Base-by-base conservation (phyloP, 1,140 invertebrate species). In the Anastatus disparis region DNA sequence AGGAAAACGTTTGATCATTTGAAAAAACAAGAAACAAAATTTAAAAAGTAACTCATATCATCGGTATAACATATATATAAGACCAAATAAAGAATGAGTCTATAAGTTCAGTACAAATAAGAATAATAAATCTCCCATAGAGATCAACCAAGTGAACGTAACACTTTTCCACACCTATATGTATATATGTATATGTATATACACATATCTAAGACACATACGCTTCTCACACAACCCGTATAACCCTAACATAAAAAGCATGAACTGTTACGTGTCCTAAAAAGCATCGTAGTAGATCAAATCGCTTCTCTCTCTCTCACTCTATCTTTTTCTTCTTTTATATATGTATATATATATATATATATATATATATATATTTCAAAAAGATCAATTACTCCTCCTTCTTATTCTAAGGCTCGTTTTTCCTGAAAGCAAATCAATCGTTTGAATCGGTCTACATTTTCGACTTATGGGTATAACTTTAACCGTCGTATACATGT, bases 371-470 rank as follows among this genome's bases (percentile, higher is more conserved):
- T n/a, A n/a, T n/a, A n/a, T 52, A 29, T 44, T 38, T 64, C 59
- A 63, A 59, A 71, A 71, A 65, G 62, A 71, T 71, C 70, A 61
- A 71, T 71, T 71, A 65, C 62, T 65, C 44, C 22, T 63, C 50
- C 31, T 22, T 15, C 40, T 24, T 48, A 0, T 63, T 10, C 40
- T 29, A 24, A 24, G 38, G 15, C 44, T 17, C 17, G 29, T 69
- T 69, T 69, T 52, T 59, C 31, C n/a, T n/a, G n/a, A n/a, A n/a
- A 55, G 50, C 26, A 50, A 62, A 62, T 62, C 67, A 62, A 69
- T 61, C 44, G 58, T 27, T 20, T 0, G 10, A 20, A 44, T 59
- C 50, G 48, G 59, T 53, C 58, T 48, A 70, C 67, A 53, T 70
- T 70, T 70, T 26, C 1, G 42, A 42, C 22, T 26, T 24, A 42